Evolutionary conservation across 92 coral and sea anemone genomes (phyloP), one percentile per base, ranked within the genome.

Genomic region (Blastomussa wellsi): DNA sequence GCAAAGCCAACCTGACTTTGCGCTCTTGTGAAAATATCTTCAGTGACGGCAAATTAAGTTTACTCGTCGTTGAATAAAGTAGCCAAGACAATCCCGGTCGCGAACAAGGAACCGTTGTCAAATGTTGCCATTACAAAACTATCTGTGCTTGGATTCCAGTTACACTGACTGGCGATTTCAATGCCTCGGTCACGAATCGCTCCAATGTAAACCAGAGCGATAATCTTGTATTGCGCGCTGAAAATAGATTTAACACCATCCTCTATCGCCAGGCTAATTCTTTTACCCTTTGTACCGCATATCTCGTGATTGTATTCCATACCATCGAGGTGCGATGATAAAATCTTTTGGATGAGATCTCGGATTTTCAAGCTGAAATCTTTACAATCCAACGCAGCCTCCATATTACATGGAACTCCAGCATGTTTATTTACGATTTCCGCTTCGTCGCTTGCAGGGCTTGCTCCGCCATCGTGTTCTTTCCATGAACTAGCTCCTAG

Each of bases 131-230:
- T 87, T 9, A 90, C 87, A 81, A 85, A 94, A 12, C 69, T 92
- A 78, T 94, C 98, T 35, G 82, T 90, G 7, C 53, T 91, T 19
- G 86, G 88, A 79, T 88, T 94, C 98, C 98, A 94, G 35, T 90
- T 49, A 79, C 98, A 92, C 44, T 80, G 91, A 37, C 98, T 92
- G 39, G 93, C 86, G 19, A 92, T 80, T 53, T 91, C 88, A 48
- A 93, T 74, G 53, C 93, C 90, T 72, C 90, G 98, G 19, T 90
- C 90, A 37, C 86, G 85, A 62, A 78, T 84, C 44, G 89, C 93
- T 0, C 98, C 98, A 65, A 94, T 73, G 53, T 88, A 90, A 36
- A 92, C 98, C 62, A 92, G 59, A 19, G 87, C 88, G 0, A 85
- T 90, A 0, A 92, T 71, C 82, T 92, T 94, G 80, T 89, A 86